A percentile compares a stretch with the other conserved stretches of the same genome.
Conservation (phyloP, 2,797 vertebrate genomes). For the Steatocranus sp. region DNA sequence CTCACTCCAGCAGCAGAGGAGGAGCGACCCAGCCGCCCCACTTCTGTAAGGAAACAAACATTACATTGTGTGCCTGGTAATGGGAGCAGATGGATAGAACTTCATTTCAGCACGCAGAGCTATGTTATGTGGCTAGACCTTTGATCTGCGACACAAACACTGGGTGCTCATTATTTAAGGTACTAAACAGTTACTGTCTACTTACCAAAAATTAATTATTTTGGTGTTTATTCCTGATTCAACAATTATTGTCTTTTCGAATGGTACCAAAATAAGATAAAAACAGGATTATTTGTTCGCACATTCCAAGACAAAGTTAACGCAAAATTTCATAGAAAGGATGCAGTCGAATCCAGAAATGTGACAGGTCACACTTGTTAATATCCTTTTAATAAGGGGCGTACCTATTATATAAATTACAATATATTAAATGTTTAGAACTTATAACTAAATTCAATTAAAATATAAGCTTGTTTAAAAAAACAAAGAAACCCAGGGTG, state of each 20-base stretch:
- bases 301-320: not conserved
- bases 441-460: not conserved
- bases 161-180: not conserved
- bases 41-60: constrained; percentile 75
- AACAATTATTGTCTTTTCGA: not conserved
- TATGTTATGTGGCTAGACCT: not conserved
- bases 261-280: not conserved
- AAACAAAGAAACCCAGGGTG: not conserved
- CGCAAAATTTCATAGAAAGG: not conserved
- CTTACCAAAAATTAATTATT: not conserved
- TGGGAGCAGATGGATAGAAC: constrained; percentile 24
- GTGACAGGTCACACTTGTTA: not conserved
- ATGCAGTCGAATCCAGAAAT: not conserved
- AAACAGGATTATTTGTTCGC: not conserved
- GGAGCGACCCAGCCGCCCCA: constrained; percentile 89
- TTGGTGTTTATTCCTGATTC: not conserved
- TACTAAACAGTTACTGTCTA: not conserved
- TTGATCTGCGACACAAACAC: not conserved
- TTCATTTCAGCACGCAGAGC: not conserved
- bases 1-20: constrained; percentile 90
- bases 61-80: constrained; percentile 33
- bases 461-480: not conserved
- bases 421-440: not conserved
- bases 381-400: not conserved
- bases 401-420: not conserved